Conservation (phyloP, 1,140 invertebrate genomes). For the Drosophila trapezifrons region DNA sequence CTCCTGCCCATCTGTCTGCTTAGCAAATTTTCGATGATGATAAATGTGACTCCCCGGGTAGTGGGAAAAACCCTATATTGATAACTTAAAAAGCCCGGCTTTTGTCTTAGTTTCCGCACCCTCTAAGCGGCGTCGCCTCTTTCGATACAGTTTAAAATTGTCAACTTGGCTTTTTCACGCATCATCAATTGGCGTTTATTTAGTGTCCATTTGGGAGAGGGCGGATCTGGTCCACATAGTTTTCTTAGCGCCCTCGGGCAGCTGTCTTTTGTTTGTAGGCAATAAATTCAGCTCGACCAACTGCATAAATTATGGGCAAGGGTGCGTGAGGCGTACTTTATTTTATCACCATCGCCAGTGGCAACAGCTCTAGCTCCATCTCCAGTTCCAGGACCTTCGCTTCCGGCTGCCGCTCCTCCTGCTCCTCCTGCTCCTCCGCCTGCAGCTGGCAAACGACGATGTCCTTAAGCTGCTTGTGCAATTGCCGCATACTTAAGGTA, state of each 20-base stretch:
- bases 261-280: slow-evolving; percentile 77
- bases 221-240: slow-evolving; percentile 37
- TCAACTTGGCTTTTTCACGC: slow-evolving; percentile 76
- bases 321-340: slow-evolving; percentile 68
- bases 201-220: slow-evolving; percentile 63
- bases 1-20: slow-evolving; percentile 36
- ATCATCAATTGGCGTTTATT: slow-evolving; percentile 80
- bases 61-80: slow-evolving; percentile 34
- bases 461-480: slow-evolving; percentile 73
- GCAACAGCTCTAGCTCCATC: slow-evolving; percentile 13
- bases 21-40: slow-evolving; percentile 78
- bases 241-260: slow-evolving; percentile 57
- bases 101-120: slow-evolving; percentile 22
- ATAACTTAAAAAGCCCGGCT: slow-evolving; percentile 27
- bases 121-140: not conserved
- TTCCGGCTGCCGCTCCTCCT: not conserved
- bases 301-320: slow-evolving; percentile 73
- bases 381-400: slow-evolving; percentile 5
- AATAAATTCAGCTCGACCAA: slow-evolving; percentile 67
- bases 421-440: not conserved
- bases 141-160: slow-evolving; percentile 77
- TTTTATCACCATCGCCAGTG: slow-evolving; percentile 58
- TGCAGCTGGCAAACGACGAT: slow-evolving; percentile 34
- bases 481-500: slow-evolving; percentile 82
- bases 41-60: slow-evolving; percentile 56